Evolutionary conservation across 2,888 invertebrate genomes (phyloP), one percentile per base, ranked within the genome.

Genomic region (Chymomyza procnemis): DNA sequence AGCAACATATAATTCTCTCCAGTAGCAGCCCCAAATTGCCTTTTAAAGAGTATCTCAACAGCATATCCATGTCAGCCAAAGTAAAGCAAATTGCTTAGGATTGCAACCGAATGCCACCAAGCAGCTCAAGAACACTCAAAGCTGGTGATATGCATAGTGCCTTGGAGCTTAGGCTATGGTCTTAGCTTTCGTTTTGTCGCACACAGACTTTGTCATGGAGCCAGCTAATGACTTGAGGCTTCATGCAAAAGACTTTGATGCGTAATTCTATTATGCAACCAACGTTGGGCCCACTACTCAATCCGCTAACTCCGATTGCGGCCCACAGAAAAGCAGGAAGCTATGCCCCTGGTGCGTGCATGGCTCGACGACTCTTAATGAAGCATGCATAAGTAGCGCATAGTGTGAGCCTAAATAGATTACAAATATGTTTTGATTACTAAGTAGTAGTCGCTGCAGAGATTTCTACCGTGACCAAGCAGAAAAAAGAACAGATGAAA

Each of bases 371-470:
- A n/a, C 46, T 67, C 67, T 71, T 73, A 67, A 73, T 81, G 73
- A 74, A 70, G 79, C 78, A 71, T 64, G 67, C 63, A 74, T 68
- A 67, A 73, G 71, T 58, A 66, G 61, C 9, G 54, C 54, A 46
- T 67, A 19, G 61, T 41, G 34, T 58, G 60, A 74, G 68, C 60
- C 80, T 83, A 85, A 83, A 71, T 68, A 60, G 84, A 80, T 81
- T 83, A 85, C 64, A 66, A 80, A 78, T 74, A 73, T 74, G 69
- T 76, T 80, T 70, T 69, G 70, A 83, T 74, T 80, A 71, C 54
- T 41, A 12, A 41, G 34, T 41, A 41, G 12, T 41, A 41, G 9
- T 12, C 34, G 34, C 34, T 34, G 34, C 48, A 48, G 48, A 19
- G 16, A 50, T 50, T 50, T 16, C 14, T 50, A 8, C 26, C 26